Evolutionary conservation across 2,113 vertebrate species (phyloP).

Genomic region (Rousettus leschenaultii): DNA sequence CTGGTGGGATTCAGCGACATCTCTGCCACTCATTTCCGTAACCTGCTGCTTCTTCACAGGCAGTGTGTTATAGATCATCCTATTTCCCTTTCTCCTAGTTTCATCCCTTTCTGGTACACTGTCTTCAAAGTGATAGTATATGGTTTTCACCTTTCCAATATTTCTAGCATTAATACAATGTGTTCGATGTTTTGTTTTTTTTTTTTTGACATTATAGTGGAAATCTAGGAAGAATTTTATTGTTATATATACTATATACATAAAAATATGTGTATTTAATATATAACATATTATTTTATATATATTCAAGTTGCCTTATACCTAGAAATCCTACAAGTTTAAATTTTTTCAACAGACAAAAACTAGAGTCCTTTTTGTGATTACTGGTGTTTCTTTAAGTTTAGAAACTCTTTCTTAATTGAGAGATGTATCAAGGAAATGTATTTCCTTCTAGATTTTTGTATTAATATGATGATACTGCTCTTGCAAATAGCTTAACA

Average conservation of each 20-base stretch:
- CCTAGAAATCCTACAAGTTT: neutral
- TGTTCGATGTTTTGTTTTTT: neutral
- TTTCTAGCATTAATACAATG: neutral
- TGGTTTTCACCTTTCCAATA: neutral
- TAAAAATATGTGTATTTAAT: neutral
- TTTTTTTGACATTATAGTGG: neutral
- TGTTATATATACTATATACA: neutral
- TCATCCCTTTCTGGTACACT: neutral
- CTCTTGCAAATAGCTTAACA: neutral
- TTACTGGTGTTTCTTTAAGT: neutral
- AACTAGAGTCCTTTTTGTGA: neutral
- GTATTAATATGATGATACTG: neutral
- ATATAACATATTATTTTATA: neutral
- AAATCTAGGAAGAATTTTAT: neutral
- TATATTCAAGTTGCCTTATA: neutral
- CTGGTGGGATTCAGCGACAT: neutral
- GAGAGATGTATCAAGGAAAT: neutral
- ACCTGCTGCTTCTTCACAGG: neutral
- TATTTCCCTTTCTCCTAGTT: neutral
- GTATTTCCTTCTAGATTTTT: neutral
- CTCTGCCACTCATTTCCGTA: neutral
- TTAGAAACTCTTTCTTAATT: neutral
- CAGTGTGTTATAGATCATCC: neutral
- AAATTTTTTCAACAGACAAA: neutral
- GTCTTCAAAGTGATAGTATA: neutral